phyloP scores from a whole-genome alignment of 2,797 vertebrate genomes.

The Melanotaenia nigrans region DNA sequence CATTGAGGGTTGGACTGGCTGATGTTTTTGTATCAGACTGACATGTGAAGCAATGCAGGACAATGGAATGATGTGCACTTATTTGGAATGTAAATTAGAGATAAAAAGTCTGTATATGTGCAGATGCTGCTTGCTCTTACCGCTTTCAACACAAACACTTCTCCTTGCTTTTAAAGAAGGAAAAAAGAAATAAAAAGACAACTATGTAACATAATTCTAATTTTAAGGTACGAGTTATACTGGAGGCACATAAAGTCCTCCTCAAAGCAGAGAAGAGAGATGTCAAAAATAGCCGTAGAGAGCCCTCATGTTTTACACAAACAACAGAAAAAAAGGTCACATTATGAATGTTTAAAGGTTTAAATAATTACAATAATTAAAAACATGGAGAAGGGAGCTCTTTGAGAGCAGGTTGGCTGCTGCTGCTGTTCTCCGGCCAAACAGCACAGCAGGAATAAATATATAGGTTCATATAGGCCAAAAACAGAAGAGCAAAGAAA shows the following conservation, averaged over 20 bases:
- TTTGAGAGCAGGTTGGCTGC: constrained; percentile 84
- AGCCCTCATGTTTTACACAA: constrained; percentile 82
- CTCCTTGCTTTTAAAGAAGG: constrained; percentile 51
- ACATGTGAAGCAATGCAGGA: constrained; percentile 33
- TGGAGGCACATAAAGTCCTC: constrained; percentile 43
- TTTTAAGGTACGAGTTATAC: constrained; percentile 28
- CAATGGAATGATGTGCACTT: constrained; percentile 66
- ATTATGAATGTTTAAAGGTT: constrained; percentile 82
- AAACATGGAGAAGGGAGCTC: constrained; percentile 80
- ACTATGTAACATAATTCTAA: constrained; percentile 24
- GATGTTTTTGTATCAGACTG: constrained; percentile 36
- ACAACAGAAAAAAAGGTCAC: constrained; percentile 65
- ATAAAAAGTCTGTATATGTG: constrained; percentile 30
- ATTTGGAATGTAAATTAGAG: constrained; percentile 66
- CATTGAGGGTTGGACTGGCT: constrained; percentile 20
- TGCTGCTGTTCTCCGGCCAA: constrained; percentile 74
- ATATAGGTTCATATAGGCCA: constrained; percentile 74
- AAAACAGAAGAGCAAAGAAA: constrained; percentile 64
- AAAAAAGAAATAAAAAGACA: constrained; percentile 4
- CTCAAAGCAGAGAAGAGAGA: constrained; percentile 46
- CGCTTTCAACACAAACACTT: constrained; percentile 55
- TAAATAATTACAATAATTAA: constrained; percentile 83
- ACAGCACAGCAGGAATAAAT: constrained; percentile 84
- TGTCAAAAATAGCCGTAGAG: constrained; percentile 63
- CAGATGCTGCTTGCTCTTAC: constrained; percentile 31